A percentile compares a stretch with the other conserved stretches of the same genome.
phyloP scores from a whole-genome alignment of 2,888 invertebrate genomes.

The Idaea biselata region DNA sequence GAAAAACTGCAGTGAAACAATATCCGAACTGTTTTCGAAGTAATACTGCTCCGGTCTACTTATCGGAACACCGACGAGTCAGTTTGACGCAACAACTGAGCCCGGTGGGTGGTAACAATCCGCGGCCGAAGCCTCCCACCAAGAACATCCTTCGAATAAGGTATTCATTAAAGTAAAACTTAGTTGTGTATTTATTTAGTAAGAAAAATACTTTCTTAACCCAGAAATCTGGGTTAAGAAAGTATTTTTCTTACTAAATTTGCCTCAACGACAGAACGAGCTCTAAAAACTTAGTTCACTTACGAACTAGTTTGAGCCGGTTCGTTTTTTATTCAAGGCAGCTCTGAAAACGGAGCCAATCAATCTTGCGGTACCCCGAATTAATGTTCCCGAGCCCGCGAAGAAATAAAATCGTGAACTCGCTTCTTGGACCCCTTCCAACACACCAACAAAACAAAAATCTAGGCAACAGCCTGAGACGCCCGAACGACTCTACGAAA shows the following conservation, averaged over 20 bases:
- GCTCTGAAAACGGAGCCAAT: constrained; percentile 29
- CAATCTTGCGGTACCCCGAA: constrained; percentile 30
- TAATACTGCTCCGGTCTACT: too few species aligned
- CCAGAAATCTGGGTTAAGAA: not conserved
- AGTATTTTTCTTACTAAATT: not conserved
- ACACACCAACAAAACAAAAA: constrained; percentile 26
- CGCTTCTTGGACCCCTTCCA: constrained; percentile 25
- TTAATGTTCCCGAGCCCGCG: constrained; percentile 24
- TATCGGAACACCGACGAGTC: too few species aligned
- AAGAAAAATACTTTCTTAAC: not conserved
- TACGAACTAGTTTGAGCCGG: constrained; percentile 16
- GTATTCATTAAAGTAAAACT: too few species aligned
- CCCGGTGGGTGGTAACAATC: too few species aligned
- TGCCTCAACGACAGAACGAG: not conserved
- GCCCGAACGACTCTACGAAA: constrained; percentile 17
- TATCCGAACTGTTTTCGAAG: too few species aligned
- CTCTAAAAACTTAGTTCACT: not conserved
- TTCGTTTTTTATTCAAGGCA: constrained; percentile 29
- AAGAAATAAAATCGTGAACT: constrained; percentile 26
- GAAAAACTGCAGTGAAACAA: too few species aligned
- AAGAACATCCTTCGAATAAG: too few species aligned
- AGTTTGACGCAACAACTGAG: too few species aligned
- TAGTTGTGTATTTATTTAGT: too few species aligned
- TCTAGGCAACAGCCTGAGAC: not conserved
- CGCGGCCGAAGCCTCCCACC: too few species aligned